Conservation (phyloP, 2,797 vertebrate species). For the Cuculus canorus region DNA sequence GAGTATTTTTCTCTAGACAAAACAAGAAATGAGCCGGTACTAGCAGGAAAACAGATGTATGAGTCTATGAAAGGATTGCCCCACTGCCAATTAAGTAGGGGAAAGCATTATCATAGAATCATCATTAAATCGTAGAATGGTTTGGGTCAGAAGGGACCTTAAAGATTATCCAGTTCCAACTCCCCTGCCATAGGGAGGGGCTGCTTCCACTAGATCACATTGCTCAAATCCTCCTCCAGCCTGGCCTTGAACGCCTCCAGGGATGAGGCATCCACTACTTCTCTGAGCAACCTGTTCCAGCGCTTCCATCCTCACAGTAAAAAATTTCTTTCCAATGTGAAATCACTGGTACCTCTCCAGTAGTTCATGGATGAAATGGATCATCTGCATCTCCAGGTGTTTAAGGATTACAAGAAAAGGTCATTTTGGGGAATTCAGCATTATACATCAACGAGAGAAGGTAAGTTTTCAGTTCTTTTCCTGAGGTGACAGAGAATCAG, state of each 20-base stretch:
- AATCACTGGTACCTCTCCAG: not conserved
- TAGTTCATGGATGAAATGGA: not conserved
- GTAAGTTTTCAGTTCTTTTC: not conserved
- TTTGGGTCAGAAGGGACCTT: too few species aligned
- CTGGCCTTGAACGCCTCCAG: too few species aligned
- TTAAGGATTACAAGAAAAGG: not conserved
- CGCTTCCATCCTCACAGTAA: too few species aligned
- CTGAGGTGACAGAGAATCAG: constrained; percentile 16
- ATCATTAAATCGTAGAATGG: too few species aligned
- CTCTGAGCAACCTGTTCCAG: too few species aligned
- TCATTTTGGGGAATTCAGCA: not conserved
- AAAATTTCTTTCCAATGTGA: not conserved
- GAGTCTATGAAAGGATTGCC: not conserved
- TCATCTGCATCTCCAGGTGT: not conserved
- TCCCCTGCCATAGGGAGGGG: too few species aligned
- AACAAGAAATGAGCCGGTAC: not conserved
- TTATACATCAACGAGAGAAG: not conserved
- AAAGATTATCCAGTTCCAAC: too few species aligned
- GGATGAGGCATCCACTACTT: too few species aligned
- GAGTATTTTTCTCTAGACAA: not conserved
- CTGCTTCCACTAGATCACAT: too few species aligned
- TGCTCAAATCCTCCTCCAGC: too few species aligned
- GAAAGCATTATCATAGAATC: not conserved
- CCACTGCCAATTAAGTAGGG: not conserved
- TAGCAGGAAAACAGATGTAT: not conserved